Evolutionary conservation across 2,888 invertebrate genomes (phyloP).

Genomic region (Congeria kusceri): DNA sequence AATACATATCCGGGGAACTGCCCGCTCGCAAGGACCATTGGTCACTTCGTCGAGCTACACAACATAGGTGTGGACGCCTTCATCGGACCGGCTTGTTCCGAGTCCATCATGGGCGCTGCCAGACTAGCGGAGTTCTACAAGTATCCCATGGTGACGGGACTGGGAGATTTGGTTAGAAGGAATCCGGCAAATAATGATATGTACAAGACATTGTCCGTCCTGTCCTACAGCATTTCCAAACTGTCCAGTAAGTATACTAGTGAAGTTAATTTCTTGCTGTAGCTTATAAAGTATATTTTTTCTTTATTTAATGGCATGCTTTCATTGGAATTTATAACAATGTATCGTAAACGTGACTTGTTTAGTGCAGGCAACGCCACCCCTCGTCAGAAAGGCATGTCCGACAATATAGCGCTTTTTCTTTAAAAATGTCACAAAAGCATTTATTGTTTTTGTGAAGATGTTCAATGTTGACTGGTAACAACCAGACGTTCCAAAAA

Average conservation of each 20-base stretch:
- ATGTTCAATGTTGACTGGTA: no score
- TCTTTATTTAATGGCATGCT: no score
- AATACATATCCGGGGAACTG: constrained; percentile 62
- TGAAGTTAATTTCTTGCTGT: no score
- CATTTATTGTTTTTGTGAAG: no score
- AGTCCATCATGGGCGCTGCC: constrained; percentile 59
- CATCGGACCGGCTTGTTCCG: constrained; percentile 67
- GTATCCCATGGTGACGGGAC: constrained; percentile 62
- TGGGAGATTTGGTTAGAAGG: constrained; percentile 63
- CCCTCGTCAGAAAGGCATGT: no score
- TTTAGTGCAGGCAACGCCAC: no score
- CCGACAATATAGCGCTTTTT: no score
- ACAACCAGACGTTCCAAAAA: no score
- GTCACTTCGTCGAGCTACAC: constrained; percentile 61
- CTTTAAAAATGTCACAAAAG: no score
- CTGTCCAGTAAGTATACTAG: constrained; percentile 68
- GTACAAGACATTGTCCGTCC: constrained; percentile 57
- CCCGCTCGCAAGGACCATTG: constrained; percentile 52
- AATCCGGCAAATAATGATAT: constrained; percentile 47
- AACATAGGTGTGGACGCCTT: constrained; percentile 49
- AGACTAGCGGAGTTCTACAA: constrained; percentile 60
- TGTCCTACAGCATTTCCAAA: constrained; percentile 64
- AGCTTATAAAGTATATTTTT: no score
- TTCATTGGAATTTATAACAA: no score
- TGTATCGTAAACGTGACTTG: no score